Evolutionary conservation across 2,113 vertebrate species (phyloP).

Genomic region (Echinops telfairi): DNA sequence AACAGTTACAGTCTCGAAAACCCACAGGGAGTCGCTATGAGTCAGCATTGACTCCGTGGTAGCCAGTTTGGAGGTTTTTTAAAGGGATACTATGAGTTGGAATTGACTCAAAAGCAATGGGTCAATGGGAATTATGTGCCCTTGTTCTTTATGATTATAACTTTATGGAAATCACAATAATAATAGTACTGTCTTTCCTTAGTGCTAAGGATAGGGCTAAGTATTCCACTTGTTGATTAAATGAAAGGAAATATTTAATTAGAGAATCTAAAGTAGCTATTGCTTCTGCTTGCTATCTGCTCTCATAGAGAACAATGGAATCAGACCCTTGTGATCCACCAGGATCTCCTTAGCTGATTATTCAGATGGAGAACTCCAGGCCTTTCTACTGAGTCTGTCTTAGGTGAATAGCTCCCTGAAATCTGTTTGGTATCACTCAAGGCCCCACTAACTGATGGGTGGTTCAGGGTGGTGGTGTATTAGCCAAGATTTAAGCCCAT

Average conservation of each 20-base stretch:
- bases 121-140: neutral
- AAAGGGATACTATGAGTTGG: neutral
- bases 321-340: neutral
- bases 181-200: neutral
- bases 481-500: neutral
- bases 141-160: neutral
- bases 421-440: neutral
- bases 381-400: neutral
- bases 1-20: no score
- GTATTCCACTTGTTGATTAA: neutral
- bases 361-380: neutral
- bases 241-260: neutral
- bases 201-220: neutral
- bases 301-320: neutral
- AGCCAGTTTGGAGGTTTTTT: no score
- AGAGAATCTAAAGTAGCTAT: neutral
- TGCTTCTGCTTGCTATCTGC: neutral
- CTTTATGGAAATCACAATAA: neutral
- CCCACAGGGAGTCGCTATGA: no score
- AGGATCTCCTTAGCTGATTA: neutral
- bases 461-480: neutral
- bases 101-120: neutral
- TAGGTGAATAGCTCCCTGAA: neutral
- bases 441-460: neutral
- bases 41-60: no score